Evolutionary conservation across 2,797 vertebrate species (phyloP).

Genomic region (Picus viridis): DNA sequence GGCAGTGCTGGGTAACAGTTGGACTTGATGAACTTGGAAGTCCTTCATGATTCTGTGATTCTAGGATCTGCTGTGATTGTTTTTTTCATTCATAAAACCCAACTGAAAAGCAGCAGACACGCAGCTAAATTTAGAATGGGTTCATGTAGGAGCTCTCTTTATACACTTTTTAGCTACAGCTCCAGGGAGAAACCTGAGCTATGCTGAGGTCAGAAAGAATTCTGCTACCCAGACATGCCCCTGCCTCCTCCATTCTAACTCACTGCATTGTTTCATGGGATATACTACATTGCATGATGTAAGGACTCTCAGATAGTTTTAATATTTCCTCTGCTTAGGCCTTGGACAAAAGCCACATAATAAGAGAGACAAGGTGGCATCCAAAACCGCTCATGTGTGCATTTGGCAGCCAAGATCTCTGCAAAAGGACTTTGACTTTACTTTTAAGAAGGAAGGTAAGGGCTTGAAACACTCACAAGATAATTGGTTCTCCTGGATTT

Average conservation of each 20-base stretch:
- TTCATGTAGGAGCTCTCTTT: neutral
- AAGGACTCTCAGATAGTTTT: neutral
- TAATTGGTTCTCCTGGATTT: neutral
- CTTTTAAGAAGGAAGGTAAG: neutral
- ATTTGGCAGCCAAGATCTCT: neutral
- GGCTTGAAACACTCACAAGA: neutral
- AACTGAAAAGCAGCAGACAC: neutral
- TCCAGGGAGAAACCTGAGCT: constrained; percentile 12
- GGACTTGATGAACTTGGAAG: too few species aligned
- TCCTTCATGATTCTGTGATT: too few species aligned
- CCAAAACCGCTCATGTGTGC: neutral
- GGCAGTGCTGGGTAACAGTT: too few species aligned
- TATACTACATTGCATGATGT: neutral
- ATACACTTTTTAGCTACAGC: neutral
- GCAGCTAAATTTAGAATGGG: constrained; percentile 4
- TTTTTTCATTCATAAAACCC: constrained; percentile 58
- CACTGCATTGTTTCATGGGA: neutral
- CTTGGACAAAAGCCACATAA: neutral
- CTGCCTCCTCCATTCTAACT: neutral
- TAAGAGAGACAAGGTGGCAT: neutral
- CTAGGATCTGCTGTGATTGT: neutral
- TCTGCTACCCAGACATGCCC: neutral
- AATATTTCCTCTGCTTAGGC: constrained; percentile 1
- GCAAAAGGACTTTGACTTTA: neutral
- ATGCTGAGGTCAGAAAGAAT: neutral